Base-by-base conservation (phyloP, 2,797 vertebrate species). In the Picus viridis region DNA sequence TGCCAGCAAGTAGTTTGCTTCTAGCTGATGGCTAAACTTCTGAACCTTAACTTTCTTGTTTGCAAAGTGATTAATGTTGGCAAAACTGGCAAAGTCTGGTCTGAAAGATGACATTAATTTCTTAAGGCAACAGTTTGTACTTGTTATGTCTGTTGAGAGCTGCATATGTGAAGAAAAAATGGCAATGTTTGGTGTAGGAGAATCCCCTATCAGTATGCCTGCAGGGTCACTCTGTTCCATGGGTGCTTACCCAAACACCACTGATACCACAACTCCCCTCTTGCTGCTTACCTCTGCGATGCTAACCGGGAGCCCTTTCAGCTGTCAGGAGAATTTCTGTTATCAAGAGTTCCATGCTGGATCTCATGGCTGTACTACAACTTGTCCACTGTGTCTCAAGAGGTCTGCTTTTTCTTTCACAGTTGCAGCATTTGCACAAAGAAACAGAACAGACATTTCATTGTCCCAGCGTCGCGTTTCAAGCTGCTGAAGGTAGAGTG, bases 401-500 rank as follows among this genome's bases (percentile, higher is more conserved):
- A 74, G 32, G 9, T 68, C 62, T 75, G 77, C 49, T 88, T 93
- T 73, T 88, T 84, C 94, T 95, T 92, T 72, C 88, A 39, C 95
- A 99, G 99, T 81, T 99, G 99, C 96, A 99, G 99, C 95, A 98
- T 99, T 96, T 99, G 99, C 95, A 98, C 97, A 86, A 99, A 99
- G 98, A 99, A 99, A 96, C 99, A 99, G 97, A 99, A 99, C 95
- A 97, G 95, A 82, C 99, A 99, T 95, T 99, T 99, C 95, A 99
- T 99, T 65, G 98, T 99, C 58, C 98, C 99, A 27, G 98, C 98
- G 12, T 98, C 96, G 0, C 91, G 93, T 24, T 99, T 99, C 96
- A 99, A 97, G 61, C 98, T 99, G 88, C 95, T 99, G 95, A 98
- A 99, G 98, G 99, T 99, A 97, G 61, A 97, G 73, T 78, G 69